These are phyloP conservation scores for Octopus bimaculoides DNA, from an alignment of 1,140 invertebrate genomes.

Conservation along the genomic window DNA sequence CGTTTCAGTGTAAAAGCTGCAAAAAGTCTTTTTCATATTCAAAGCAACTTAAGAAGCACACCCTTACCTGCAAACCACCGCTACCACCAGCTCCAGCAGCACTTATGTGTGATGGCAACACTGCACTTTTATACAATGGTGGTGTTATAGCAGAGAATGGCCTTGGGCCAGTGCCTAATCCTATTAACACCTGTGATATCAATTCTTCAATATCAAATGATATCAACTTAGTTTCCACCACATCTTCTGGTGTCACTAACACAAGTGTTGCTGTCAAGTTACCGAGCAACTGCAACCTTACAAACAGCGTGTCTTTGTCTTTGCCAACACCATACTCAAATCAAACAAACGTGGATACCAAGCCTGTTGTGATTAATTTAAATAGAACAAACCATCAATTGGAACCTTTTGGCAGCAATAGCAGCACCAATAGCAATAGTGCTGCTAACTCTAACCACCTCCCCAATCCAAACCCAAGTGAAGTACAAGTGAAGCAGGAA, in stretches of 20 bases:
- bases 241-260: neutral
- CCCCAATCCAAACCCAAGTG: neutral
- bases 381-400: neutral
- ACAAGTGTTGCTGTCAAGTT: neutral
- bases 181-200: neutral
- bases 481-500: constrained; percentile 1
- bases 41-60: constrained; percentile 65
- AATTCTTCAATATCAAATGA: neutral
- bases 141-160: neutral
- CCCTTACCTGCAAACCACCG: neutral
- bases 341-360: too few species aligned
- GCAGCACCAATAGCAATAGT: neutral
- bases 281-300: too few species aligned
- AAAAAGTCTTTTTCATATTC: constrained; percentile 57
- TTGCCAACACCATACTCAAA: too few species aligned
- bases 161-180: neutral
- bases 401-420: neutral
- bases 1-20: constrained; percentile 65
- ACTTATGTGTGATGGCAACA: neutral
- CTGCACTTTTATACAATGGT: neutral
- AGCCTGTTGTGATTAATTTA: too few species aligned
- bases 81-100: neutral
- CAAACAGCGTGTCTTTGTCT: too few species aligned
- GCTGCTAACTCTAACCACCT: neutral
- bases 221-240: neutral